These are phyloP conservation scores for Dynastes grantii DNA, from an alignment of 2,888 invertebrate genomes.

Conservation along the genomic window DNA sequence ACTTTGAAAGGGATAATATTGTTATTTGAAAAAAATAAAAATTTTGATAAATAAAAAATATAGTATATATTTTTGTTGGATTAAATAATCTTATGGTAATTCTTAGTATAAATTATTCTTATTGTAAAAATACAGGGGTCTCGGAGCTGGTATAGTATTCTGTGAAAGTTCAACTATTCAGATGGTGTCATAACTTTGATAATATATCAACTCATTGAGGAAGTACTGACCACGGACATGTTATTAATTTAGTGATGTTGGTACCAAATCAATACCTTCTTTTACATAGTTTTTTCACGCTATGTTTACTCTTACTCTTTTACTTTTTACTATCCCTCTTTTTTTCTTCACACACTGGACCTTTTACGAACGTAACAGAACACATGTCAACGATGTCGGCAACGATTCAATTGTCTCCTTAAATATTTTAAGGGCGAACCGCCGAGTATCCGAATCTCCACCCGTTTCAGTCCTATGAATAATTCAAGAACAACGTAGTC, in stretches of 20 bases:
- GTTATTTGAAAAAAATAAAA: too few relatives aligned
- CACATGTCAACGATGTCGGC: constrained; percentile 17
- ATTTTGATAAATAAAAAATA: too few relatives aligned
- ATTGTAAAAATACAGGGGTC: too few relatives aligned
- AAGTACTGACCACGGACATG: neutral
- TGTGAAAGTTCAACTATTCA: too few relatives aligned
- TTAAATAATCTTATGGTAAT: too few relatives aligned
- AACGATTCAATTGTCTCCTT: constrained; percentile 42
- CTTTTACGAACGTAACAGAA: constrained; percentile 3
- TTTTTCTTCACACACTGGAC: neutral
- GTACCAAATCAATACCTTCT: too few relatives aligned
- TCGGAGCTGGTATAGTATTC: too few relatives aligned
- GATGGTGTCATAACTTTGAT: too few relatives aligned
- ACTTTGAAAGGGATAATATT: too few relatives aligned
- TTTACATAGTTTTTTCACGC: too few relatives aligned
- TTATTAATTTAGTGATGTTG: neutral
- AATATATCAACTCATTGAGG: neutral
- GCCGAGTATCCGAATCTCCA: constrained; percentile 20
- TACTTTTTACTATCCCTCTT: neutral
- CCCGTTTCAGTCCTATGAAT: constrained; percentile 20
- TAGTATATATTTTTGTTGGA: too few relatives aligned
- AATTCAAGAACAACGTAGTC: constrained; percentile 16
- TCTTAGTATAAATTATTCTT: too few relatives aligned
- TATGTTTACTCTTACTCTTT: neutral
- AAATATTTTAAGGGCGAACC: constrained; percentile 26